Conservation (phyloP, 2,113 vertebrate genomes). For the Tricholaema leucomelas region DNA sequence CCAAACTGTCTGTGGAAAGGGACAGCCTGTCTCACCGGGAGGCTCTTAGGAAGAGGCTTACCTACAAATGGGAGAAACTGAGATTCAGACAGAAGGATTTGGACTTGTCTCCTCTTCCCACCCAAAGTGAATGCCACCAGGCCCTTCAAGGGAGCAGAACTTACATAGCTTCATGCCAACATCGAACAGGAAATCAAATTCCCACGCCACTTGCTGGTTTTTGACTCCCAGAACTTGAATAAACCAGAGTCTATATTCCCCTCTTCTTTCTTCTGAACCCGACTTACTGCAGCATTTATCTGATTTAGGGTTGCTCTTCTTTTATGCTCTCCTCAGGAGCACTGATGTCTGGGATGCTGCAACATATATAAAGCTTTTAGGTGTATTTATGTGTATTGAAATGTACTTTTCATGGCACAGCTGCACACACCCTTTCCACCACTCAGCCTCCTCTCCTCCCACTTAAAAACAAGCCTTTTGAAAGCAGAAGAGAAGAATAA, state of each 20-base stretch:
- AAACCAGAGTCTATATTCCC: not conserved
- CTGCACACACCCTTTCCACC: slow-evolving; percentile 47
- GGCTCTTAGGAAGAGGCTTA: not conserved
- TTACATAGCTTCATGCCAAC: not conserved
- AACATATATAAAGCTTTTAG: slow-evolving; percentile 22
- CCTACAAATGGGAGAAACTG: not conserved
- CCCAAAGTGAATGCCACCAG: not conserved
- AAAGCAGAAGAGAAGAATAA: slow-evolving; percentile 63
- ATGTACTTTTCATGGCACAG: slow-evolving; percentile 25
- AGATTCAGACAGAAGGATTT: not conserved
- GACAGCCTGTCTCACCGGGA: not conserved
- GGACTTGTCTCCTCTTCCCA: not conserved
- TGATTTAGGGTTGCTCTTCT: not conserved
- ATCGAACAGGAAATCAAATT: not conserved
- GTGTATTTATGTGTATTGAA: slow-evolving; percentile 42
- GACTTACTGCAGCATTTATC: slow-evolving; percentile 16
- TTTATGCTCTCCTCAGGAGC: not conserved
- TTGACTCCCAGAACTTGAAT: not conserved
- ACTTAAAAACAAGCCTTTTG: slow-evolving; percentile 60
- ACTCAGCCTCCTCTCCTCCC: slow-evolving; percentile 43
- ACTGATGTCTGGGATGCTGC: not conserved
- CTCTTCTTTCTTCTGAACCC: not conserved
- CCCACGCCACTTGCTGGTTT: not conserved
- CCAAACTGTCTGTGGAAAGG: not conserved
- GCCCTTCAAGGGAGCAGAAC: not conserved